Conservation (phyloP, 1,140 invertebrate genomes). For the Drosophila arizonae region DNA sequence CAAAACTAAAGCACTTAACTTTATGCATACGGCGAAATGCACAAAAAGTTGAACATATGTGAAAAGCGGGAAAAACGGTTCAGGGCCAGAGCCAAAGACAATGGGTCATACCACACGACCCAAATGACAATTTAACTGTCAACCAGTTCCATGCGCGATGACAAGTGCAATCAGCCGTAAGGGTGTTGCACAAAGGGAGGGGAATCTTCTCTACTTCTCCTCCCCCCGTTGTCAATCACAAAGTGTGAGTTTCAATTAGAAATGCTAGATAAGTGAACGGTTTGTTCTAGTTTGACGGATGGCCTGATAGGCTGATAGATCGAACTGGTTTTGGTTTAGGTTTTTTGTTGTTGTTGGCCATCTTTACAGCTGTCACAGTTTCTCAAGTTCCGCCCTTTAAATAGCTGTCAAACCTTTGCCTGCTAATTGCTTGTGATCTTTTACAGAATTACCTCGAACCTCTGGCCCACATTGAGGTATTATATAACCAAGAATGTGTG, state of each 20-base stretch:
- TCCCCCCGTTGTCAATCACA: too few relatives aligned
- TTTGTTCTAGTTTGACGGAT: constrained; percentile 26
- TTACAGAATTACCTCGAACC: constrained; percentile 44
- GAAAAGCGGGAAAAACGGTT: constrained; percentile 34
- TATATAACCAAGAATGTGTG: constrained; percentile 51
- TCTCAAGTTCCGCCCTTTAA: constrained; percentile 54
- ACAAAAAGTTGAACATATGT: constrained; percentile 79
- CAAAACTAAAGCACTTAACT: constrained; percentile 82
- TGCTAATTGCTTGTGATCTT: constrained; percentile 78
- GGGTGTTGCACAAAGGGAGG: constrained; percentile 31
- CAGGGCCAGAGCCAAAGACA: constrained; percentile 38
- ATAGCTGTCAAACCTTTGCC: constrained; percentile 32
- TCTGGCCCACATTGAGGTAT: constrained; percentile 67
- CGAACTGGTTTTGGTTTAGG: background rate
- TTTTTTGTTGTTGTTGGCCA: background rate
- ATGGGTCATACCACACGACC: constrained; percentile 18
- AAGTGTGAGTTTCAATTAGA: constrained; percentile 69
- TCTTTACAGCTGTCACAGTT: constrained; percentile 62
- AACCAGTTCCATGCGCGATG: constrained; percentile 61
- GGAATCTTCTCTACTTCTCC: too few relatives aligned
- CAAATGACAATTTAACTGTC: constrained; percentile 80
- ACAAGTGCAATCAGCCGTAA: constrained; percentile 74
- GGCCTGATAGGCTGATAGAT: constrained; percentile 56
- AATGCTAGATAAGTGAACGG: constrained; percentile 26
- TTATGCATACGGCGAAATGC: constrained; percentile 61